Base-by-base conservation (phyloP, 2,113 vertebrate genomes). In the Rousettus leschenaultii region DNA sequence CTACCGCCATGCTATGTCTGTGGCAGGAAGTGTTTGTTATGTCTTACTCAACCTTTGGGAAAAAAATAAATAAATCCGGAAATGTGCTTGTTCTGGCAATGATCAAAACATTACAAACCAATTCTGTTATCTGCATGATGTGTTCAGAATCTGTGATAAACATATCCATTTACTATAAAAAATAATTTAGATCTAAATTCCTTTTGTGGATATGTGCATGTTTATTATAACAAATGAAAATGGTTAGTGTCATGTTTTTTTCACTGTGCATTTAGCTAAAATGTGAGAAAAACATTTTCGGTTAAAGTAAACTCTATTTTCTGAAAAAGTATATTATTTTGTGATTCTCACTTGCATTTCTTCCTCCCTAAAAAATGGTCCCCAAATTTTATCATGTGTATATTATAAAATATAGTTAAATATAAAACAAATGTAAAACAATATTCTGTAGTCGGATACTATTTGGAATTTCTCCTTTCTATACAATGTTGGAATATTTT, bases 1-100 rank as follows among this genome's bases (percentile, higher is more conserved):
- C 98, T 96, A 98, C 98, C 97, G 94, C 97, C 95, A 97, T 59
- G 93, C 35, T 80, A 80, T 96, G 98, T 95, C 98, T 97, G 93
- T 94, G 98, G 94, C 98, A 98, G 98, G 98, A 98, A 98, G 98
- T 98, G 98, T 99, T 99, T 99, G 99, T 99, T 99, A 99, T 99
- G 98, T 98, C 98, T 99, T 97, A 98, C 97, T 98, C 99, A 98
- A 98, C 95, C 98, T 98, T 98, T 98, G 95, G 92, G 98, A 97
- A 97, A 98, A 97, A 98, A 98, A 97, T 86, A 97, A 98, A 97
- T 96, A 98, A 98, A 97, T 97, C 98, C 98, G 98, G 99, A 99
- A 99, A 98, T 98, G 98, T 98, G 98, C 97, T 97, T 98, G 98
- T 98, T 99, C 99, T 99, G 99, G 99, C 99, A 98, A 98, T 97